Evolutionary conservation across 2,888 invertebrate species (phyloP), one percentile per base, ranked within the genome.

Genomic region (Neoascia interrupta): DNA sequence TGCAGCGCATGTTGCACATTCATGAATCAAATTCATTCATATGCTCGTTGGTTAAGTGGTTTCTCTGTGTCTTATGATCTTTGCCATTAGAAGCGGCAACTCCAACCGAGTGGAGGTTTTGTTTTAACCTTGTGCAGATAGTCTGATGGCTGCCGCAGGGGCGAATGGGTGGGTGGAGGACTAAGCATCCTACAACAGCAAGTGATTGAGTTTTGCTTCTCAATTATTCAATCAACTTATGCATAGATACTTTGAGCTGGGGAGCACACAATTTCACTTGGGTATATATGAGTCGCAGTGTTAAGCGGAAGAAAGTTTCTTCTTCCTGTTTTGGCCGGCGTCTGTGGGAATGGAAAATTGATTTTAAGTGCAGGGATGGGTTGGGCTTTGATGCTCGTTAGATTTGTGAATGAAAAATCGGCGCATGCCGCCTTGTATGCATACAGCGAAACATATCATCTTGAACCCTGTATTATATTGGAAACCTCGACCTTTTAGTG

Each of bases 21-120:
- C 68, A 68, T 74, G 73, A 74, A 74, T 68, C 73, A 68, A 74
- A 53, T 47, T 39, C 73, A 74, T 74, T 74, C 73, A 74, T 60
- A 39, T 11, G 41, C 39, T 68, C 13, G 45, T 1, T 45, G 39
- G 53, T 49, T 43, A 41, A 41, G 63, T 63, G 63, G n/a, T n/a
- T n/a, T n/a, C 43, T 63, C 23, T 63, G 73, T 68, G 58, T 51
- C 51, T 61, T 45, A 45, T 61, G 54, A 26, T 66, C 43, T 58
- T 54, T 66, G 58, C 34, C 49, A 41, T 41, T 51, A 66, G 19
- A 66, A 66, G 51, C 51, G 53, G 68, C 28, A n/a, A 56, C 47
- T 63, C 16, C 11, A 37, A 31, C n/a, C n/a, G n/a, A 39, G 70
- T 49, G 68, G 72, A 66, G 66, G 58, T 58, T 68, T n/a, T n/a